These are phyloP conservation scores for Rhamnusium bicolor DNA, from an alignment of 2,888 invertebrate species.

Conservation along the genomic window DNA sequence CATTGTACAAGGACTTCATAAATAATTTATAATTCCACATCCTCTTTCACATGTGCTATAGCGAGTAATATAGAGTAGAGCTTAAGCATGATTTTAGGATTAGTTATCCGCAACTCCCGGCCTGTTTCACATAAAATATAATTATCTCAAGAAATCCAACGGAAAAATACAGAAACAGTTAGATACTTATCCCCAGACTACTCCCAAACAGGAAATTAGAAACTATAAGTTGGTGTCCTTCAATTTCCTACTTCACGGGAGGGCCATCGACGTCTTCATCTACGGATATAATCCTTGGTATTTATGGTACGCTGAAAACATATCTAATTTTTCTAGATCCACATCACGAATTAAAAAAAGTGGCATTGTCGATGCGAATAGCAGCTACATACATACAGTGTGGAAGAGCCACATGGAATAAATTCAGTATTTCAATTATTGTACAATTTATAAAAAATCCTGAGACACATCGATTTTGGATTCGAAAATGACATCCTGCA, in stretches of 20 bases:
- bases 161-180: background rate
- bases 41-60: background rate
- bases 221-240: background rate
- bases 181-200: background rate
- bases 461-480: too few relatives aligned
- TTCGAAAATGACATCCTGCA: too few relatives aligned
- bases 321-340: too few relatives aligned
- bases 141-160: background rate
- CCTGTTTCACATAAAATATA: background rate
- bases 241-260: background rate
- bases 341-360: too few relatives aligned
- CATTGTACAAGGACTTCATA: background rate
- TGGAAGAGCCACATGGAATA: too few relatives aligned
- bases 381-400: too few relatives aligned
- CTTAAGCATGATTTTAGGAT: background rate
- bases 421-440: too few relatives aligned
- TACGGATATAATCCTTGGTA: background rate
- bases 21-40: background rate
- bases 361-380: too few relatives aligned
- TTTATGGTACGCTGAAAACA: background rate
- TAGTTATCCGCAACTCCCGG: background rate
- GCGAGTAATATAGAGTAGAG: background rate
- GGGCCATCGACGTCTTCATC: background rate
- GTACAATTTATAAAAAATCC: too few relatives aligned
- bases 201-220: background rate